These are phyloP conservation scores for Tetramorium alpestre DNA, from an alignment of 1,140 invertebrate genomes.

Conservation along the genomic window DNA sequence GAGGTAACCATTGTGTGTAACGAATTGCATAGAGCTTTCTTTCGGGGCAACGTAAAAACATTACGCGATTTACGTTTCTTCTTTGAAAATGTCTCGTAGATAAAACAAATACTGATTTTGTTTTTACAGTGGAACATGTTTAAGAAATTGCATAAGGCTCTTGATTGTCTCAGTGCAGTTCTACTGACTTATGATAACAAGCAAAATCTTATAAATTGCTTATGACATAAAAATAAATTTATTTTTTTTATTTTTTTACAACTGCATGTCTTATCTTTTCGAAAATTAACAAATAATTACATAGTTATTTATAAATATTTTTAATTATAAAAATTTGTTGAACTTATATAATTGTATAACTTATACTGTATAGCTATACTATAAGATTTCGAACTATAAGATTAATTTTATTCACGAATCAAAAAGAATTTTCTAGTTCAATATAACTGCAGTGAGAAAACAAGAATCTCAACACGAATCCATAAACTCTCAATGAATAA, in stretches of 20 bases:
- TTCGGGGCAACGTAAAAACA: background rate
- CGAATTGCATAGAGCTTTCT: background rate
- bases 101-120: slow-evolving; percentile 27
- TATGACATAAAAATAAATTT: background rate
- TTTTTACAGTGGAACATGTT: background rate
- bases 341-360: background rate
- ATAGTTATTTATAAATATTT: background rate
- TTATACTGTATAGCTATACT: background rate
- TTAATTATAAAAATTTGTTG: background rate
- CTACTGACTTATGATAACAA: background rate
- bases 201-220: background rate
- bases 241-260: background rate
- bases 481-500: slow-evolving; percentile 43
- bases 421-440: background rate
- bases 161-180: background rate
- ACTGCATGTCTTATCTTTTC: background rate
- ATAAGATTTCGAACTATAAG: background rate
- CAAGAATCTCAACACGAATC: background rate
- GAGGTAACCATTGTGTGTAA: slow-evolving; percentile 31
- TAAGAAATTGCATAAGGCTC: background rate
- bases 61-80: background rate
- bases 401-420: background rate
- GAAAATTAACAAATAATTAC: background rate
- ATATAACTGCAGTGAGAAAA: slow-evolving; percentile 3
- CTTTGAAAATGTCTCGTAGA: background rate